A percentile compares a stretch with the other conserved stretches of the same genome.
Evolutionary conservation across 2,888 invertebrate species (phyloP).

Genomic region (Hydrotaea diabolus): DNA sequence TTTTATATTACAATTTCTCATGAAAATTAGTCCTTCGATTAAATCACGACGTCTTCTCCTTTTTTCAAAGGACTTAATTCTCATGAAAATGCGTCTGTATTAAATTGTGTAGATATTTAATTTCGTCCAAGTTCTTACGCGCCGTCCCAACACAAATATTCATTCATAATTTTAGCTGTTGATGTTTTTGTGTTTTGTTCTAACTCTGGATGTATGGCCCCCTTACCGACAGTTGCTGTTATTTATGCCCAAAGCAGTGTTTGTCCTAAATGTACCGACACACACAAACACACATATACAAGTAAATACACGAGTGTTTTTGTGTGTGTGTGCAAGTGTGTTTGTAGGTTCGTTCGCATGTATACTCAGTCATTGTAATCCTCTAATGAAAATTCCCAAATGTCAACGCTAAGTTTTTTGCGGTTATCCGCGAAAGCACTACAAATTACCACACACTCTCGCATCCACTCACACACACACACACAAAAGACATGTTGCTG

Average conservation of each 20-base stretch:
- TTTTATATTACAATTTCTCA: no score
- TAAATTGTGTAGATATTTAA: no score
- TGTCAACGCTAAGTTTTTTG: slow-evolving; percentile 56
- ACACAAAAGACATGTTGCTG: background rate
- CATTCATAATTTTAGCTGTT: slow-evolving; percentile 15
- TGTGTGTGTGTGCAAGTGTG: background rate
- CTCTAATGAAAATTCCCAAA: slow-evolving; percentile 57
- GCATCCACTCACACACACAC: slow-evolving; percentile 21
- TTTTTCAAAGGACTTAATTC: no score
- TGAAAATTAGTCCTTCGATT: no score
- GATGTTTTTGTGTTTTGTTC: background rate
- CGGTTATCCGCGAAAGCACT: slow-evolving; percentile 45
- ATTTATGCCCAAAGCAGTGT: slow-evolving; percentile 1
- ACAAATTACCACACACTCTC: slow-evolving; percentile 34
- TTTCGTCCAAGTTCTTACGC: no score
- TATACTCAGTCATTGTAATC: slow-evolving; percentile 34
- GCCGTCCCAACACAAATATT: background rate
- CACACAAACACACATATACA: background rate
- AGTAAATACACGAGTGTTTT: no score
- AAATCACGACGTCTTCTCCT: no score
- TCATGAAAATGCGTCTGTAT: no score
- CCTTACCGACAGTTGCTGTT: background rate
- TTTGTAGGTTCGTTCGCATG: slow-evolving; percentile 1
- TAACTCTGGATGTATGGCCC: background rate
- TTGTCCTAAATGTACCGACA: background rate